phyloP scores from a whole-genome alignment of 2,888 invertebrate genomes.

The Sialis fuliginosa region DNA sequence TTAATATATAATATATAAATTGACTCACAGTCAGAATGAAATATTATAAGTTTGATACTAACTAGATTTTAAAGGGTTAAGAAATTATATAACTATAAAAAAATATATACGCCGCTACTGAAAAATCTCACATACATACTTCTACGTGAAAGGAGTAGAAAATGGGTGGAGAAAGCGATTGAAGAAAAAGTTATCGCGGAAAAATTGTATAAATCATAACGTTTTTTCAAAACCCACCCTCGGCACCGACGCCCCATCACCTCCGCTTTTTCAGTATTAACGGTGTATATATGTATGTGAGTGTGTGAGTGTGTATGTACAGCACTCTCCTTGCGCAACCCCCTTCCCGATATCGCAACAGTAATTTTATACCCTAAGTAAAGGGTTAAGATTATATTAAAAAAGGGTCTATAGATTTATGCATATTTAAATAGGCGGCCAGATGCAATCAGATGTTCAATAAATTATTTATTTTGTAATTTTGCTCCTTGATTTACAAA shows the following conservation, averaged over 20 bases:
- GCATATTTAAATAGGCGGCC: conserved; percentile 3
- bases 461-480: conserved; percentile 5
- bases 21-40: no score
- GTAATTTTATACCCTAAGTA: not conserved
- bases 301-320: not conserved
- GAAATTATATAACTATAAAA: no score
- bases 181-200: conserved; percentile 9
- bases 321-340: not conserved
- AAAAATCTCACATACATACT: no score
- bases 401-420: conserved; percentile 4
- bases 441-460: conserved; percentile 3
- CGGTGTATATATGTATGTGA: not conserved
- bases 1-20: no score
- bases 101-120: no score
- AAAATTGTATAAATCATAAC: conserved; percentile 11
- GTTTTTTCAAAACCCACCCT: no score
- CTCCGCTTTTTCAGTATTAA: no score
- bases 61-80: no score
- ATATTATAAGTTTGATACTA: no score
- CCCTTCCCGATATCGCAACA: not conserved
- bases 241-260: no score
- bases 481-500: not conserved
- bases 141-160: no score
- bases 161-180: conserved; percentile 2
- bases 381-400: conserved; percentile 2